Conservation (phyloP, 2,113 vertebrate genomes). For the Erpornis zantholeuca region DNA sequence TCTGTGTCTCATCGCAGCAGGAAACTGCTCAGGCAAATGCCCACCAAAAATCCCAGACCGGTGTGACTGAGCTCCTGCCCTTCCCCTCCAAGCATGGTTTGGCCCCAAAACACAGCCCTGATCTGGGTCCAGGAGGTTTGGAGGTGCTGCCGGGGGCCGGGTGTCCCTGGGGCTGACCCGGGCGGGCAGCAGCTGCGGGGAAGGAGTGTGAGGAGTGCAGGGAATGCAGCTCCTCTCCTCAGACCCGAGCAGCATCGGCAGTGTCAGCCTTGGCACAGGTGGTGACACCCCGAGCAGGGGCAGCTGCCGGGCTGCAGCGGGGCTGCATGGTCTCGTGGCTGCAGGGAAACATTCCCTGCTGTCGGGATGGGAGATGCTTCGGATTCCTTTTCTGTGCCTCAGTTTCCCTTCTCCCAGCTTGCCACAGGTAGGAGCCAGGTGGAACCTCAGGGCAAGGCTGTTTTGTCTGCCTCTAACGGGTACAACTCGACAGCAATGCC, state of each 20-base stretch:
- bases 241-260: not conserved
- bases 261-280: not conserved
- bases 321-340: rapidly evolving
- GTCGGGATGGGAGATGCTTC: not conserved
- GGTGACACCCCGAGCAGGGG: not conserved
- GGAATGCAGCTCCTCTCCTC: not conserved
- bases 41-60: not conserved
- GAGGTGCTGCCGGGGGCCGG: not conserved
- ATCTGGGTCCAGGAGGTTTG: rapidly evolving
- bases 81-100: not conserved
- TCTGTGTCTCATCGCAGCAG: rapidly evolving
- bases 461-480: not conserved
- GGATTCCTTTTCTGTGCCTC: not conserved
- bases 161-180: not conserved
- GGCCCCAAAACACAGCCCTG: not conserved
- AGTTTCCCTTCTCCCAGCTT: not conserved
- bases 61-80: not conserved
- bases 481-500: rapidly evolving
- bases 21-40: not conserved
- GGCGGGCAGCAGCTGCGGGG: not conserved
- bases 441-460: not conserved
- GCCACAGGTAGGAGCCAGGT: not conserved
- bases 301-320: not conserved
- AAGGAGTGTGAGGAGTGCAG: not conserved
- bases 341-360: not conserved